These are phyloP conservation scores for Chondrosia reniformis DNA, from an alignment of 37 sponge, comb jelly and placozoan genomes.

Conservation along the genomic window DNA sequence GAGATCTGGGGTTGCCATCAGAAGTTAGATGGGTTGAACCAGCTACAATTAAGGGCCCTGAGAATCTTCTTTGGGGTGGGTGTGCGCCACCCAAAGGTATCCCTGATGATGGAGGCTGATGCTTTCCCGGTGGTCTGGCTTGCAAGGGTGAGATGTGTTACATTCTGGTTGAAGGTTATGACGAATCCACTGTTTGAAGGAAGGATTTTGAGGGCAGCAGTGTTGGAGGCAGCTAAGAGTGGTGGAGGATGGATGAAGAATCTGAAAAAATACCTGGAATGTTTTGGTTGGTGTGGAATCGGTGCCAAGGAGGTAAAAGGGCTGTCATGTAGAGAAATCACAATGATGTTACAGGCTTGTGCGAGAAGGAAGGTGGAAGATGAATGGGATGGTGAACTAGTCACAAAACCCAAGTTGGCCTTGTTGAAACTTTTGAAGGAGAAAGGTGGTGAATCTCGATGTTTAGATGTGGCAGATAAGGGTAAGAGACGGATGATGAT, in stretches of 20 bases:
- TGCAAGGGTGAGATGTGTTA: background rate
- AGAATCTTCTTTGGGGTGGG: background rate
- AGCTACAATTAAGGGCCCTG: background rate
- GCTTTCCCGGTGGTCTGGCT: background rate
- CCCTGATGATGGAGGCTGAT: background rate
- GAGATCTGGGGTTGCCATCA: background rate
- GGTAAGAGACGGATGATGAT: no score
- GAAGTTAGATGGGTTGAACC: background rate
- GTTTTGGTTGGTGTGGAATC: background rate
- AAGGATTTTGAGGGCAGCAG: background rate
- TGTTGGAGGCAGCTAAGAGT: background rate
- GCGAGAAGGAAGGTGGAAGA: background rate
- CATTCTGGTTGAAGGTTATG: conserved; percentile 1
- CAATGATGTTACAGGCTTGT: background rate
- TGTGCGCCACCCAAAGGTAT: background rate
- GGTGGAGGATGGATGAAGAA: background rate
- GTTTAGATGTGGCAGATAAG: no score
- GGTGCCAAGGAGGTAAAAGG: background rate
- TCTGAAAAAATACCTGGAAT: background rate
- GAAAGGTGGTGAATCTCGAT: no score
- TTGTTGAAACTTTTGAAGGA: no score
- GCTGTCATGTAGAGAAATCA: background rate
- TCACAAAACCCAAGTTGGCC: background rate
- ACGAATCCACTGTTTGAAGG: background rate
- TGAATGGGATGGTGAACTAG: background rate